These are phyloP conservation scores for Oreonectes daqikongensis DNA, from an alignment of 2,797 vertebrate genomes.

Conservation along the genomic window DNA sequence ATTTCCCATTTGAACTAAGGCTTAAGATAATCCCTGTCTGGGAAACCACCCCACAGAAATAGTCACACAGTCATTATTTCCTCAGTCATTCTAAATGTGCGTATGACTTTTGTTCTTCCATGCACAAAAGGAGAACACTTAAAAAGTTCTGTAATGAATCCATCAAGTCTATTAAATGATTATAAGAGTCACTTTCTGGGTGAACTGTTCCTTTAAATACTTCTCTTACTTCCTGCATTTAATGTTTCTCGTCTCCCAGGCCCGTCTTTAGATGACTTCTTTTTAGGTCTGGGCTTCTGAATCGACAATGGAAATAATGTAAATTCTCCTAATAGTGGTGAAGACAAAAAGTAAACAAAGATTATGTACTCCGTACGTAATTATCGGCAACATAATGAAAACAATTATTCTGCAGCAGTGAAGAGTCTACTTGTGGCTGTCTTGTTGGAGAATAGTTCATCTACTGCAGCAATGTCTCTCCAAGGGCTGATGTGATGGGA, in stretches of 20 bases:
- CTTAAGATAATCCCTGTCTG: too few species aligned
- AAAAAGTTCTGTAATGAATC: too few species aligned
- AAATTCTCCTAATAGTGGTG: conserved; percentile 72
- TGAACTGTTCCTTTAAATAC: neutral
- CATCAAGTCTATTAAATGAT: too few species aligned
- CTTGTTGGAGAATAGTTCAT: conserved; percentile 65
- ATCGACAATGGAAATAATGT: conserved; percentile 64
- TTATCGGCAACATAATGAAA: conserved; percentile 15
- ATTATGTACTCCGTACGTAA: neutral
- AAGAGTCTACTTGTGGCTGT: conserved; percentile 65
- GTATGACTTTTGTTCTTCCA: too few species aligned
- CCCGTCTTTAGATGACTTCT: conserved; percentile 81
- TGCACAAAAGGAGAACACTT: too few species aligned
- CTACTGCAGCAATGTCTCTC: conserved; percentile 74
- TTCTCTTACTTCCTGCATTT: conserved; percentile 41
- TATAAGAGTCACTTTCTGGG: neutral
- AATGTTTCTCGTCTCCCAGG: conserved; percentile 76
- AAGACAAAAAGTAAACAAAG: conserved; percentile 25
- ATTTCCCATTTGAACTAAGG: too few species aligned
- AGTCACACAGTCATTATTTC: too few species aligned
- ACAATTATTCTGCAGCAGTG: neutral
- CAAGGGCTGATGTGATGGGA: conserved; percentile 68
- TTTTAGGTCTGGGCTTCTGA: conserved; percentile 79
- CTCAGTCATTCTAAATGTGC: too few species aligned
- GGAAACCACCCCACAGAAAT: too few species aligned